Evolutionary conservation across 2,113 vertebrate species (phyloP).

Genomic region (Bos taurus): ARS-UCD2.0 NC_037345.1:54609501-54610000

Average conservation of each 20-base stretch:
- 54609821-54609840: not conserved
- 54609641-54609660: not conserved
- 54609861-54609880: not conserved
- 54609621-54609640: not conserved
- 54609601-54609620: not conserved
- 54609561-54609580: not conserved
- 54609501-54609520: not conserved
- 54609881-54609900: not conserved
- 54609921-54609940: not conserved
- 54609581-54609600: not conserved
- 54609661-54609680: not conserved
- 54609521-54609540: not conserved
- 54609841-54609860: not conserved
- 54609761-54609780: not conserved
- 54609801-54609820: not conserved
- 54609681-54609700: not conserved
- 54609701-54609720: not conserved
- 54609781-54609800: not conserved
- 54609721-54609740: not conserved
- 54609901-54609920: not conserved
- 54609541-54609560: not conserved
- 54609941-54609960: not conserved
- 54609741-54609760: not conserved
- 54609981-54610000: not conserved
- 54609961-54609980: fast-evolving